Base-by-base conservation (phyloP, 2,113 vertebrate species). In the Boleophthalmus pectinirostris region DNA sequence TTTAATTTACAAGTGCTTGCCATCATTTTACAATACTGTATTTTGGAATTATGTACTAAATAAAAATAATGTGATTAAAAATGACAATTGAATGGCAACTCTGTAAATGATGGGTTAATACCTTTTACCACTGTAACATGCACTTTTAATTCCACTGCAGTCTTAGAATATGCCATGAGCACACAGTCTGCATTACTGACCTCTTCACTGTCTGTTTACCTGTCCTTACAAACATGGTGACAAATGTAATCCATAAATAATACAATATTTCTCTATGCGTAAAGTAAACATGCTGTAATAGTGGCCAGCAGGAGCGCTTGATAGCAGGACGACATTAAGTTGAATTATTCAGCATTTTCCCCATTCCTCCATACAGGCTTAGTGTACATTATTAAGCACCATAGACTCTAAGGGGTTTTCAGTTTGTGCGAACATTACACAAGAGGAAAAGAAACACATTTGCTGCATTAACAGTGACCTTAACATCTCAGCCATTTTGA, bases 271-370 rank as follows among this genome's bases (percentile, higher is more conserved):
- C 43, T 74, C 45, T 23, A 58, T 69, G 49, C 16, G 15, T 51
- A 53, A 20, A 73, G 58, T 23, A 80, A 77, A 63, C 61, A 64
- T 18, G 58, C 53, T 82, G 68, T 65, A 49, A 18, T 68, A 23
- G 70, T 70, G 56, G 57, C 71, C 69, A 72, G 72, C 5, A 64
- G 58, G 72, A 74, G 35, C 60, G 45, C 24, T 57, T 53, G 38
- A 56, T 68, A 79, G 85, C 77, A 70, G 64, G 46, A 75, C 43
- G 68, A 69, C 72, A 78, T 87, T 82, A 85, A 2, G 47, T 71
- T 90, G 70, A 90, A 88, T 90, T 77, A 88, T 85, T 87, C 61
- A 87, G 46, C 65, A 20, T 79, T 77, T 78, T 57, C 73, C 76
- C 69, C 61, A 21, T 64, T 43, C 33, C 38, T 64, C 67, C 58